Conservation (phyloP, 2,888 invertebrate species). For the Phalera bucephala region DNA sequence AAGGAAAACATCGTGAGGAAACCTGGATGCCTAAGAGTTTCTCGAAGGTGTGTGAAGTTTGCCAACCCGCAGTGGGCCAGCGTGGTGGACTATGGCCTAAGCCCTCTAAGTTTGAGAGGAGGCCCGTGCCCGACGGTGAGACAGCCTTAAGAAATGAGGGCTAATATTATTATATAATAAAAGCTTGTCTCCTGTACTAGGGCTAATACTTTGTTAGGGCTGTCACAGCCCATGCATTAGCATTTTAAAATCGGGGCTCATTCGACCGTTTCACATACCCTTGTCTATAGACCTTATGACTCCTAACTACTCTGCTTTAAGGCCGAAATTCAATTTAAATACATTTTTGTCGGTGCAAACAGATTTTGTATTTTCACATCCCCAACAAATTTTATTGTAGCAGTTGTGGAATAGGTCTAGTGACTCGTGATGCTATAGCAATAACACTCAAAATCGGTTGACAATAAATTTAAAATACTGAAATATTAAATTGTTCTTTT, state of each 20-base stretch:
- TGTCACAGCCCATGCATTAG: conserved; percentile 48
- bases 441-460: not conserved
- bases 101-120: no score
- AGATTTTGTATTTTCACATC: not conserved
- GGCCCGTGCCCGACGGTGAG: no score
- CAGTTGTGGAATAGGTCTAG: not conserved
- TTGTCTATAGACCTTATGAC: no score
- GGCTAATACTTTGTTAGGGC: conserved; percentile 31
- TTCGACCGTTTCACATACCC: conserved; percentile 12
- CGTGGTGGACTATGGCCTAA: no score
- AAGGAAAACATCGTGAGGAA: no score
- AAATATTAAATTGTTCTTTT: not conserved
- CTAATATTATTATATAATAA: no score
- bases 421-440: rapidly evolving
- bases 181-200: conserved; percentile 13
- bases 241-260: conserved; percentile 57
- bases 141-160: no score
- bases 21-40: no score
- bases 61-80: no score
- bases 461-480: not conserved
- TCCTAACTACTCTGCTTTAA: not conserved
- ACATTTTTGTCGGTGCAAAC: not conserved
- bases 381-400: not conserved
- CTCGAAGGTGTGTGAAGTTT: no score
- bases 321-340: not conserved